Base-by-base conservation (phyloP, 2,113 vertebrate species). In the Oryzias celebensis region DNA sequence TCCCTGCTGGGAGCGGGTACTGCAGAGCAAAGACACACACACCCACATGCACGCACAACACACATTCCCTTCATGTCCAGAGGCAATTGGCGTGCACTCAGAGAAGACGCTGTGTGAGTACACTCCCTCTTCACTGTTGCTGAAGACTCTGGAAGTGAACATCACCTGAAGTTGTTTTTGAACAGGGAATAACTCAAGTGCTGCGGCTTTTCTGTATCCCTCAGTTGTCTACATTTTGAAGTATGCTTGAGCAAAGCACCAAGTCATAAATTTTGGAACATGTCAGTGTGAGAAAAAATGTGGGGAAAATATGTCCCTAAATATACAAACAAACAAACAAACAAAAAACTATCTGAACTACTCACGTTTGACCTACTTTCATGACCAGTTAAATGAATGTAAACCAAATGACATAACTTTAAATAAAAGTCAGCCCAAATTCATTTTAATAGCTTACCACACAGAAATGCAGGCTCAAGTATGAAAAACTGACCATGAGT, bases 401-500 rank as follows among this genome's bases (percentile, higher is more conserved):
- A 46, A 31, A 18, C 14, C 16, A 47, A 48, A 48, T 31, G 26
- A 13, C 45, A 17, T 31, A 7, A 5, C 14, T 23, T 26, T 22
- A 14, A 14, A 5, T 24, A 36, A 36, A 36, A 8, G 0, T 36
- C 20, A 20, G 20, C 20, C 20, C 20, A 20, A 20, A 20, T 20
- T 20, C 20, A 20, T 20, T 20, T 20, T 20, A 20, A 20, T 18
- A 62, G 64, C 20, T 73, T 47, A 48, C 23, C n/a, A 64, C 67
- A 49, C 46, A 71, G 28, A 68, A n/a, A 58, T 67, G 49, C 31
- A 67, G 41, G 16, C 46, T 49, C 45, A 75, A 31, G 31, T 36
- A 61, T 53, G 46, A 54, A 12, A 56, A 28, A 50, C 24, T 60
- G 75, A 26, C 46, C 13, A 17, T 12, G 43, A 15, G 13, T 59